Base-by-base conservation (phyloP, 2,797 vertebrate species). In the Catamblyrhynchus diadema region DNA sequence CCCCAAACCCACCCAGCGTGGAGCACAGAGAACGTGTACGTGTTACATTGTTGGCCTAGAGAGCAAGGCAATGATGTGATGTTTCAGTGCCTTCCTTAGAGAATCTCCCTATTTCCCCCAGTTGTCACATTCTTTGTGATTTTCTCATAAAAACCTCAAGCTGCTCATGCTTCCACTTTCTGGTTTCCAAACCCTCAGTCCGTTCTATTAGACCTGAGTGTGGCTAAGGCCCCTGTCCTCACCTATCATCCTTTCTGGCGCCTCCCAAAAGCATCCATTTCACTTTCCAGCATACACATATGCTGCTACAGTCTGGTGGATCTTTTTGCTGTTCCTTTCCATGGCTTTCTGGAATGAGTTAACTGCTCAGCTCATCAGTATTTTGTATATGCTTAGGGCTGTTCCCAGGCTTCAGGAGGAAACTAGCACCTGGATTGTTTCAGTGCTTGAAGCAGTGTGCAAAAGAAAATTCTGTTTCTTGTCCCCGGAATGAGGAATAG, bases 401-500 rank as follows among this genome's bases (percentile, higher is more conserved):
- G 32, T 92, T 89, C 22, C 51, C 42, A 73, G 60, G 37, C 65
- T 85, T 93, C 64, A 32, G 75, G 60, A 80, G 65, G 45, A 71
- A 93, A 57, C 30, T 33, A 77, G 33, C 65, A 62, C 44, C 79
- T 75, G 82, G 39, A 69, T 93, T 81, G 57, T 88, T 35, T 83
- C 51, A 72, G 25, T 64, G 39, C 72, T 78, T 78, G 61, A 88
- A 74, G 69, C 73, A 86, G 24, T 74, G 32, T 72, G 65, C 48
- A 50, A 61, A 86, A 81, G 50, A 81, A 86, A 81, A 91, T 48
- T 64, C 72, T 91, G 61, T 78, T 94, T 88, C 66, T 81, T 90
- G 42, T 90, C 35, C 9, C 6, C 16, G 50, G 77, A 79, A 86
- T 72, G 59, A 95, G 16, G 25, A 87, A 61, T 74, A 96, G 39